These are phyloP conservation scores for Drosophila testacea DNA, from an alignment of 2,888 invertebrate species.

Conservation along the genomic window DNA sequence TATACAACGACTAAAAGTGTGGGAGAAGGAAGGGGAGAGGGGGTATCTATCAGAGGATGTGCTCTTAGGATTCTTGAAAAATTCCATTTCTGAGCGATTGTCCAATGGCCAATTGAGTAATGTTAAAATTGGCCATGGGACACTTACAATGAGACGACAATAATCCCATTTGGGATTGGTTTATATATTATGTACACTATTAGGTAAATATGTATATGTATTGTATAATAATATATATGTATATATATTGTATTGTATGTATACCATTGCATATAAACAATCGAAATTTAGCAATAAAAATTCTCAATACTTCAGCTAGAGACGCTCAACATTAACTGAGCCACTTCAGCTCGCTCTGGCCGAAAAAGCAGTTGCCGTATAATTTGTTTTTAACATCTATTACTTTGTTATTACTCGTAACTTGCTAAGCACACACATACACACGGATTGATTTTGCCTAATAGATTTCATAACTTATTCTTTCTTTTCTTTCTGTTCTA, in stretches of 20 bases:
- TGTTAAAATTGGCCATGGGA: constrained; percentile 4
- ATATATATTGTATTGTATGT: constrained; percentile 70
- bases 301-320: constrained; percentile 64
- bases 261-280: constrained; percentile 81
- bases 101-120: constrained; percentile 24
- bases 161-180: constrained; percentile 24
- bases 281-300: constrained; percentile 80
- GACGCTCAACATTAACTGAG: constrained; percentile 76
- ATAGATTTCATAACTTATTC: constrained; percentile 61
- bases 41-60: background rate
- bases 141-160: constrained; percentile 36
- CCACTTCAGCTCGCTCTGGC: constrained; percentile 30
- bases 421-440: constrained; percentile 64
- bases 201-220: constrained; percentile 50
- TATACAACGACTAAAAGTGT: constrained; percentile 59
- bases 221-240: constrained; percentile 54
- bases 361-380: constrained; percentile 66
- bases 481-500: constrained; percentile 11
- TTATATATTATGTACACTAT: constrained; percentile 59
- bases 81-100: constrained; percentile 41
- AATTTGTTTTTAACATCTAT: constrained; percentile 51
- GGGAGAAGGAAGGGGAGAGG: background rate
- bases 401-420: constrained; percentile 40
- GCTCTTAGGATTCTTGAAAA: constrained; percentile 33
- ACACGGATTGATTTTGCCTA: constrained; percentile 67